Conservation (phyloP, 2,113 vertebrate species). For the Cyprinodon brontotheroides region DNA sequence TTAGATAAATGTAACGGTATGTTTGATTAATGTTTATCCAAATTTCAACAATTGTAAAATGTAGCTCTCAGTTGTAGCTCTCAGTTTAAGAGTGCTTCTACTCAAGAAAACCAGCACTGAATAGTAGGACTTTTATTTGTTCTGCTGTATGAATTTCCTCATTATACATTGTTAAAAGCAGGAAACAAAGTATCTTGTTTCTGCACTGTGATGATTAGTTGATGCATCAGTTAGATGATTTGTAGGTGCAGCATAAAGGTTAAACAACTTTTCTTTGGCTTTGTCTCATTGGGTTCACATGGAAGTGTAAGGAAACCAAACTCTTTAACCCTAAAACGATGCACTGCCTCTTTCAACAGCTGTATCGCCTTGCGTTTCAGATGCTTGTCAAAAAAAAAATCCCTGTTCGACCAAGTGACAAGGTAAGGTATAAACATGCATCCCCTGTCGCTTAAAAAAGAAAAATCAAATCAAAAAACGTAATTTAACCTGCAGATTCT, state of each 20-base stretch:
- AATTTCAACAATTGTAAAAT: background rate
- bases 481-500: too few species aligned
- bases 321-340: background rate
- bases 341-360: too few species aligned
- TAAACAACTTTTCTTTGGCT: background rate
- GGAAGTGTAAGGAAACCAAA: background rate
- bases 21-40: too few species aligned
- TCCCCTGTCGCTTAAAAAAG: too few species aligned
- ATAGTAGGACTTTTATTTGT: constrained; percentile 59
- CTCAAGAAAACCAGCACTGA: constrained; percentile 52
- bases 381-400: too few species aligned
- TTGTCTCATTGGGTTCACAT: background rate
- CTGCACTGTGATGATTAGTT: constrained; percentile 40
- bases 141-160: constrained; percentile 51
- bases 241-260: constrained; percentile 6
- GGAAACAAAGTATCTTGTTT: constrained; percentile 60
- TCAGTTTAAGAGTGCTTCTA: background rate
- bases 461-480: too few species aligned
- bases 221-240: constrained; percentile 8
- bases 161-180: constrained; percentile 44
- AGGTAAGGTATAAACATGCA: too few species aligned
- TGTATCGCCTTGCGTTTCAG: too few species aligned
- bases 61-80: background rate
- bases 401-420: too few species aligned
- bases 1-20: too few species aligned